Conservation (phyloP, 2,113 vertebrate species). For the Aldabrachelys gigantea region DNA sequence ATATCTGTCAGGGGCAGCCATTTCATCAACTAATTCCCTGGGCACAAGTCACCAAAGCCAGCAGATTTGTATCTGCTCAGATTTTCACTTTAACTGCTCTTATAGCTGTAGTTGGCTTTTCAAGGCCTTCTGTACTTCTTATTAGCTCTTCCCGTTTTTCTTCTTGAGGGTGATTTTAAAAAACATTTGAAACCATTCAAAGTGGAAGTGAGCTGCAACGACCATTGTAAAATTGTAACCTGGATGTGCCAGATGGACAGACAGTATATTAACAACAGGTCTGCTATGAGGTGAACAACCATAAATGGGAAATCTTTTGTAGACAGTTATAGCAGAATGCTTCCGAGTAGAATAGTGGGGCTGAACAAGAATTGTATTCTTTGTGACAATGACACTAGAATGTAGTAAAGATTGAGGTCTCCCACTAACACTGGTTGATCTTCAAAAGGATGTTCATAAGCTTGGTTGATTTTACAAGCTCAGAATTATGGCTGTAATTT, state of each 20-base stretch:
- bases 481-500: neutral
- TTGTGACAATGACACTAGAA: neutral
- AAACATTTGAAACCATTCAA: neutral
- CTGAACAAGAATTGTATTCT: neutral
- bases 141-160: neutral
- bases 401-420: neutral
- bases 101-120: neutral
- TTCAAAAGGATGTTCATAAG: neutral
- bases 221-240: conserved; percentile 11
- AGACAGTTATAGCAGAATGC: neutral
- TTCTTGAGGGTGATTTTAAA: neutral
- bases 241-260: neutral
- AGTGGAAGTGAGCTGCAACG: neutral
- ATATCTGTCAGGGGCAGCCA: neutral
- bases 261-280: neutral
- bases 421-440: neutral
- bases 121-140: neutral
- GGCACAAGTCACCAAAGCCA: neutral
- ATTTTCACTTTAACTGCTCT: neutral
- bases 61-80: neutral
- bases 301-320: neutral
- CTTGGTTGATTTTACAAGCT: neutral
- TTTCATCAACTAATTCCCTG: conserved; percentile 34
- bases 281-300: neutral
- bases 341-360: neutral